Evolutionary conservation across 2,797 vertebrate genomes (phyloP).

Genomic region (Pogonophryne albipinna): DNA sequence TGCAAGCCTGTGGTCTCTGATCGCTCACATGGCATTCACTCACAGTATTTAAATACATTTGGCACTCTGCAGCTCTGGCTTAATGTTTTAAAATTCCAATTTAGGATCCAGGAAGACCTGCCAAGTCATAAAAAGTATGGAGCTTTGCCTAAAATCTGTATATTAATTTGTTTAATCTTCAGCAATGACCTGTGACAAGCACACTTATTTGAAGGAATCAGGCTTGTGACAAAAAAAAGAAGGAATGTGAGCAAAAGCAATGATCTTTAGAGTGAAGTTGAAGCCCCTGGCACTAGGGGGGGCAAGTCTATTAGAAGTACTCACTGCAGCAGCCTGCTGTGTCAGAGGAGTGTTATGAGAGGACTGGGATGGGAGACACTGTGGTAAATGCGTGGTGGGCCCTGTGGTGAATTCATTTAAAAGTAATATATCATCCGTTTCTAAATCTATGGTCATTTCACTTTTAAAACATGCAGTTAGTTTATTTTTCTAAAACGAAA

Average conservation of each 20-base stretch:
- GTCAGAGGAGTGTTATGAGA: conserved; percentile 3
- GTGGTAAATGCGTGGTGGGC: conserved; percentile 32
- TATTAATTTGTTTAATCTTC: background rate
- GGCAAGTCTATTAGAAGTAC: conserved; percentile 82
- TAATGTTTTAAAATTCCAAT: conserved; percentile 8
- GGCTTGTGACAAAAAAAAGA: conserved; percentile 3
- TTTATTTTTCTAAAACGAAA: conserved; percentile 42
- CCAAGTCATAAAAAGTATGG: background rate
- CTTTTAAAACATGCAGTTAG: conserved; percentile 31
- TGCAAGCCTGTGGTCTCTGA: conserved; percentile 45
- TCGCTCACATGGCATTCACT: conserved; percentile 59
- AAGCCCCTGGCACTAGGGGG: conserved; percentile 83
- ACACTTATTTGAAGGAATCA: background rate
- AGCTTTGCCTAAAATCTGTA: background rate
- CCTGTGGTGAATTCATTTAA: conserved; percentile 45
- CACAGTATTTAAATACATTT: conserved; percentile 31
- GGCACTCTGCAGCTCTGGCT: background rate
- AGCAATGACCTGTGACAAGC: background rate
- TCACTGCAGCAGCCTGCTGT: background rate
- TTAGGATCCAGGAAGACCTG: background rate
- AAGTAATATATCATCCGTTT: conserved; percentile 30
- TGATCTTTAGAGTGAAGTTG: conserved; percentile 39
- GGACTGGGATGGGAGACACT: conserved; percentile 1
- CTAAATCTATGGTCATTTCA: conserved; percentile 16
- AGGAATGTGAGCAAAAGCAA: background rate